phyloP scores from a whole-genome alignment of 1,140 invertebrate species.

The Drepana arcuata region DNA sequence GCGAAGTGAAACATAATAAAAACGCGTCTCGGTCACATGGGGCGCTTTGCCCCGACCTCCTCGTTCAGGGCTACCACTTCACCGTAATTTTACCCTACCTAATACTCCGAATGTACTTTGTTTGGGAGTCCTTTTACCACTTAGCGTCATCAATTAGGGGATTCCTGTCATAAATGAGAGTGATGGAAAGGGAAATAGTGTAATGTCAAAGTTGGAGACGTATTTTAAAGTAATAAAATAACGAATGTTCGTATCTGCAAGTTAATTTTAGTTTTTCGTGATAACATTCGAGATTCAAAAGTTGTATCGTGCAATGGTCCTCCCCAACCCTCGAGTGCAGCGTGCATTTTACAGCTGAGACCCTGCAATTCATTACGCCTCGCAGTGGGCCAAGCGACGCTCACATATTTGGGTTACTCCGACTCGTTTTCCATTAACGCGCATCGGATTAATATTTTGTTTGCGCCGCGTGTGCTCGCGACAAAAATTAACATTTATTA shows the following conservation, averaged over 20 bases:
- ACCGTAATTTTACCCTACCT: too few species aligned
- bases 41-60: slow-evolving; percentile 14
- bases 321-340: neutral
- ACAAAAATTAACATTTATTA: slow-evolving; percentile 68
- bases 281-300: too few species aligned
- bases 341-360: slow-evolving; percentile 40
- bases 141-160: too few species aligned
- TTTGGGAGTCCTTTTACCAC: too few species aligned
- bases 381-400: slow-evolving; percentile 17
- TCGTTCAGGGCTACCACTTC: too few species aligned
- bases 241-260: too few species aligned
- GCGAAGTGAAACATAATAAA: slow-evolving; percentile 45
- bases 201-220: too few species aligned
- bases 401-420: slow-evolving; percentile 56
- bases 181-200: too few species aligned
- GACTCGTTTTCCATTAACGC: slow-evolving; percentile 66
- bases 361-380: slow-evolving; percentile 56
- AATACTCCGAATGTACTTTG: too few species aligned
- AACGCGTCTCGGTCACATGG: slow-evolving; percentile 28
- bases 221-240: too few species aligned
- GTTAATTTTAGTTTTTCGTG: too few species aligned
- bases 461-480: slow-evolving; percentile 54
- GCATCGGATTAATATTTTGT: slow-evolving; percentile 63
- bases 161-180: too few species aligned
- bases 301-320: slow-evolving; percentile 16